Evolutionary conservation across 2,888 invertebrate species (phyloP), one percentile per base, ranked within the genome.

Genomic region (Chrysolina oricalcia): DNA sequence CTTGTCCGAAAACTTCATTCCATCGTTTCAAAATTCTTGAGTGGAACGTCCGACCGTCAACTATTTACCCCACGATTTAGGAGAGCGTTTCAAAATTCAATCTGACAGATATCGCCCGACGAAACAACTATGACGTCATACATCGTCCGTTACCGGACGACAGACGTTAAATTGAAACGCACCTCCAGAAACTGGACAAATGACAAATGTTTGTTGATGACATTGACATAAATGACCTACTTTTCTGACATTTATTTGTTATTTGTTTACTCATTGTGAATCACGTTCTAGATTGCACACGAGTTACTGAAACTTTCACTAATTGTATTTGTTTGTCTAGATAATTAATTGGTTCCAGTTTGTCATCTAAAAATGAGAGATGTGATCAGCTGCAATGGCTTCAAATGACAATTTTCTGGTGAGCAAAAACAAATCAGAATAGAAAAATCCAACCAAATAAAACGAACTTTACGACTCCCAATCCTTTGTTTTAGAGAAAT

Each of bases 401-500:
- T 59, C 59, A 23, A 59, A 27, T 23, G 27, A 59, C 1, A n/a
- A 59, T 27, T 27, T n/a, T 15, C 6, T 59, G 59, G 59, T 59
- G n/a, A n/a, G 59, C 15, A 27, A n/a, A 15, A 59, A n/a, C 35
- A 35, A 59, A 23, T 11, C 35, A 10, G 11, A 35, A 50, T 19
- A 50, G 10, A 10, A 50, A 50, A 50, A 17, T 17, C 15, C n/a
- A 35, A 9, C n/a, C 46, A 15, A 46, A 15, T 46, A 15, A 15
- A 46, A 15, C 15, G 46, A 59, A 13, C 8, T 8, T 35, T n/a
- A 15, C n/a, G 1, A 23, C 6, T 17, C 8, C 9, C 13, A 4
- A 50, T n/a, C 23, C n/a, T 59, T 50, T 48, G 64, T 67, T 76
- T 17, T 21, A 76, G 76, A 70, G 19, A 67, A 59, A 27, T 11